These are phyloP conservation scores for Limnephilus rhombicus DNA, from an alignment of 2,888 invertebrate genomes.

Conservation along the genomic window DNA sequence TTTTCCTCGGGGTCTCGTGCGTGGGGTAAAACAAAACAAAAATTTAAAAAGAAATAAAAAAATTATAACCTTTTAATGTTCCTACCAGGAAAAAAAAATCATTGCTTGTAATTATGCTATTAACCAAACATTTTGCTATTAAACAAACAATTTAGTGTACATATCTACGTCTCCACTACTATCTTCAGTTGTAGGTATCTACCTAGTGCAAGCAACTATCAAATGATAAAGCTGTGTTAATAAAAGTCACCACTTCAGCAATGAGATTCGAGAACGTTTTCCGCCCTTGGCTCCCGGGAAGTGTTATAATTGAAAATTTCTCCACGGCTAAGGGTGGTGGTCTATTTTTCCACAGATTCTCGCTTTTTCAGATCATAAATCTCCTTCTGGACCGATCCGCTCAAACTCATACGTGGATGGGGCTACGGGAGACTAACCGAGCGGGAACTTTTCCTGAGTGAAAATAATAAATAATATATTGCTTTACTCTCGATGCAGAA, in stretches of 20 bases:
- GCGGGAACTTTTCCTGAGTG: slow-evolving; percentile 18
- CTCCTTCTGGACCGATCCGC: slow-evolving; percentile 21
- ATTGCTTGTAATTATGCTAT: no score
- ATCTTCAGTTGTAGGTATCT: no score
- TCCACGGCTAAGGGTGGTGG: neutral
- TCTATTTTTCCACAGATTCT: slow-evolving; percentile 47
- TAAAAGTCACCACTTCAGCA: neutral
- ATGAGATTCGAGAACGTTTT: slow-evolving; percentile 32
- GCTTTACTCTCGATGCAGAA: neutral
- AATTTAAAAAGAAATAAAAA: no score
- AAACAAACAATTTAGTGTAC: no score
- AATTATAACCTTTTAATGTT: no score
- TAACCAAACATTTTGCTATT: no score
- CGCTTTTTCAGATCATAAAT: slow-evolving; percentile 40
- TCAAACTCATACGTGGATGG: slow-evolving; percentile 33
- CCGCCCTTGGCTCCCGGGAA: neutral
- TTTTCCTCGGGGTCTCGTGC: no score
- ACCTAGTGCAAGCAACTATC: neutral
- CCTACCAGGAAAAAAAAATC: no score
- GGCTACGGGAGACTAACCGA: slow-evolving; percentile 2
- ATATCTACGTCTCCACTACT: no score
- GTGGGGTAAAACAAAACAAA: no score
- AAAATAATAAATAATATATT: neutral
- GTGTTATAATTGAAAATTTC: slow-evolving; percentile 43
- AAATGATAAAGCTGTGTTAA: neutral